Base-by-base conservation (phyloP, 2,113 vertebrate species). In the Colius striatus region DNA sequence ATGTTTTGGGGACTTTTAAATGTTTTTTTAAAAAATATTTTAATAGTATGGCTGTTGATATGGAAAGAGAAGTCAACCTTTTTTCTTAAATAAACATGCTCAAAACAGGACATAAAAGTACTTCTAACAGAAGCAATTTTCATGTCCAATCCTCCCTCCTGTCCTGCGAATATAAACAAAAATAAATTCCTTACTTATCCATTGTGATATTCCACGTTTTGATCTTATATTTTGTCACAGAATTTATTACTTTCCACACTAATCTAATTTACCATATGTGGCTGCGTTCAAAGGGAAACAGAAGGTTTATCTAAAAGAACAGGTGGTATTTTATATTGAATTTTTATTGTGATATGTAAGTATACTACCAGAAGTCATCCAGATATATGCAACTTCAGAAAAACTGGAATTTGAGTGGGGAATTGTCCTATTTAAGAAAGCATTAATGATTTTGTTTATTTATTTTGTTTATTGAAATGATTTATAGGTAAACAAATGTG, bases 221-320 rank as follows among this genome's bases (percentile, higher is more conserved):
- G 53, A 63, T 81, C 55, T 77, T 48, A 32, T 8, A 47, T 67
- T 91, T 90, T 54, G 71, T 50, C 23, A 60, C 25, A 57, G 21
- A 92, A 84, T 66, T 75, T 80, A n/a, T 75, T 84, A 18, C 10
- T 91, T 89, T 71, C 60, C 10, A 8, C 70, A 27, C 7, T 82
- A 89, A 92, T 89, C 34, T 89, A 77, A 71, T 65, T 72, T 92
- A 66, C 47, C 61, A 34, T 67, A 82, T 66, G 45, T 60, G 9
- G 3, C 10, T 92, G 2, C 17, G 75, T 36, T 91, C 30, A 70
- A 62, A 87, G n/a, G n/a, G 84, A 95, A 95, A 63, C 19, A 89
- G 38, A 87, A 83, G 20, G 50, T 81, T 94, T 94, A 84, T 95
- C 61, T 89, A n/a, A 84, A 86, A 89, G 77, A 92, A 67, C 90